These are phyloP conservation scores for Luehdorfia chinensis DNA, from an alignment of 1,140 invertebrate genomes.

Conservation along the genomic window DNA sequence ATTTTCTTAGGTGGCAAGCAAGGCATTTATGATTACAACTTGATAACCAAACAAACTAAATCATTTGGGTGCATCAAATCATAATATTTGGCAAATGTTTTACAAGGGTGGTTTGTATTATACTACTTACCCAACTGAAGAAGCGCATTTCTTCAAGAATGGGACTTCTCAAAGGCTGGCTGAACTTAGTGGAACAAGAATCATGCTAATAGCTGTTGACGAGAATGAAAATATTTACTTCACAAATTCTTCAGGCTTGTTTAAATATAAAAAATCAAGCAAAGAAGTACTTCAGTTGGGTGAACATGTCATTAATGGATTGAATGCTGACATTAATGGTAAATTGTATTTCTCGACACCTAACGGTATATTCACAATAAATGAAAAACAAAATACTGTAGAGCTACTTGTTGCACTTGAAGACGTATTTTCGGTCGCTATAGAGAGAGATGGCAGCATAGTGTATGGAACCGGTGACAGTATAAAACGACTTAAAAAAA, in stretches of 20 bases:
- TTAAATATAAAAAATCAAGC: constrained; percentile 21
- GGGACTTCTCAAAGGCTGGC: constrained; percentile 25
- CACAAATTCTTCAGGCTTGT: constrained; percentile 41
- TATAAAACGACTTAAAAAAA: constrained; percentile 9
- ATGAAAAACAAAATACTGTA: constrained; percentile 18
- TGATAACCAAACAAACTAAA: constrained; percentile 29
- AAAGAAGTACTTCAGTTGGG: constrained; percentile 20
- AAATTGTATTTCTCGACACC: constrained; percentile 48
- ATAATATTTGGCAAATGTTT: constrained; percentile 55
- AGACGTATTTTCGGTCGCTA: constrained; percentile 1
- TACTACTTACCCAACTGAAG: constrained; percentile 42
- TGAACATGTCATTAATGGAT: constrained; percentile 37
- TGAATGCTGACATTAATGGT: constrained; percentile 38
- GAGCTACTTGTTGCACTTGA: constrained; percentile 1
- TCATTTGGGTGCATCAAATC: constrained; percentile 21
- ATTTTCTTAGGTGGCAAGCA: constrained; percentile 45
- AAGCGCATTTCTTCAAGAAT: constrained; percentile 33
- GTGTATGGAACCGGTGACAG: constrained; percentile 1
- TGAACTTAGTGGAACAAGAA: constrained; percentile 30
- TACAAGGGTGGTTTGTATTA: constrained; percentile 49
- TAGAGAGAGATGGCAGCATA: constrained; percentile 4
- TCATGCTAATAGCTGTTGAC: constrained; percentile 39
- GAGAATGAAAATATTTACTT: constrained; percentile 39
- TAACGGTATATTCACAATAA: constrained; percentile 35
- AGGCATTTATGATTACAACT: constrained; percentile 45